phyloP scores from a whole-genome alignment of 1,140 invertebrate species.

The Psilanteris sp. region DNA sequence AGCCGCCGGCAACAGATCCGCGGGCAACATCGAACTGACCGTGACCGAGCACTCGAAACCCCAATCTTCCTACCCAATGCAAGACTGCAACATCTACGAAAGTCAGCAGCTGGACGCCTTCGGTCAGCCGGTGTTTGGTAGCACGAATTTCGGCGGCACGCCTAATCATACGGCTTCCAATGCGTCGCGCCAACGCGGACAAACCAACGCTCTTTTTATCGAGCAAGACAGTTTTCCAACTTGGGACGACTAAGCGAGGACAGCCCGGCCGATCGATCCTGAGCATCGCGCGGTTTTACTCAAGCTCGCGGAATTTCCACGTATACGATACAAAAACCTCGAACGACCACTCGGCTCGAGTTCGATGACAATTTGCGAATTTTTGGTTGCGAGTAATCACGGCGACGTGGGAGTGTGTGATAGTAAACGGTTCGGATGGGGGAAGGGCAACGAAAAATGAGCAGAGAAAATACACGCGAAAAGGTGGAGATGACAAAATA shows the following conservation, averaged over 20 bases:
- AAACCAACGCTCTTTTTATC: slow-evolving; percentile 73
- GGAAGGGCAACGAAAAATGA: too few relatives aligned
- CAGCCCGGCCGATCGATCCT: too few relatives aligned
- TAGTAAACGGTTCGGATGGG: too few relatives aligned
- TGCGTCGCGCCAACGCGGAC: slow-evolving; percentile 30
- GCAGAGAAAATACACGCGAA: too few relatives aligned
- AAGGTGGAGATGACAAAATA: too few relatives aligned
- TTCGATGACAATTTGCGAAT: too few relatives aligned
- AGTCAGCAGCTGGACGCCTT: slow-evolving; percentile 74
- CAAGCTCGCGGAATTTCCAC: too few relatives aligned
- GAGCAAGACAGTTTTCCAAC: slow-evolving; percentile 77
- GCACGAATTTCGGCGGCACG: slow-evolving; percentile 74
- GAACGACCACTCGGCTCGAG: too few relatives aligned
- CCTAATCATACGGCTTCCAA: slow-evolving; percentile 59
- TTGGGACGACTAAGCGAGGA: slow-evolving; percentile 81
- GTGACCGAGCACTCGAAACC: slow-evolving; percentile 79
- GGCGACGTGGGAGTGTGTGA: too few relatives aligned
- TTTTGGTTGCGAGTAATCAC: too few relatives aligned
- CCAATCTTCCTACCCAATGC: slow-evolving; percentile 61
- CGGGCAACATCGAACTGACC: slow-evolving; percentile 80
- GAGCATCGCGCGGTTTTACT: too few relatives aligned
- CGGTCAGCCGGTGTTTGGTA: slow-evolving; percentile 76
- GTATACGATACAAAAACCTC: too few relatives aligned
- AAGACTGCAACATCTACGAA: slow-evolving; percentile 65
- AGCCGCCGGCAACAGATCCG: slow-evolving; percentile 55